Evolutionary conservation across 35 echinoderm and acorn worm species (phyloP).

Genomic region (Ophiothrix spiculata): DNA sequence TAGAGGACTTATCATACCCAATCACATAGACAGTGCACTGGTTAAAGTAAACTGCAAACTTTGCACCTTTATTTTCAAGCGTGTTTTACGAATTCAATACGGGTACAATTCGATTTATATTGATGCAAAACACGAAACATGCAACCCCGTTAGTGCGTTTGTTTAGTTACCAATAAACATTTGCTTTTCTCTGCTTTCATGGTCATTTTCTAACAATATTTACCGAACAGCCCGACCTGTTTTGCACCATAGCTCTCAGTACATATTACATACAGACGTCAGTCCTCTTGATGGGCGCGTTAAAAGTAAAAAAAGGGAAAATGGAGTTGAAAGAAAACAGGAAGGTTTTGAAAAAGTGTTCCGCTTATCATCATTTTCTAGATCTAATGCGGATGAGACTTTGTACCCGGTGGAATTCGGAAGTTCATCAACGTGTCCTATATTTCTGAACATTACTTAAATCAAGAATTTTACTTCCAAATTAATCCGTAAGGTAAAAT

Average conservation of each 20-base stretch:
- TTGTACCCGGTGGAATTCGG: slow-evolving; percentile 3
- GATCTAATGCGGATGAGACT: neutral
- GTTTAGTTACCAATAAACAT: neutral
- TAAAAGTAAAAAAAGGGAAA: neutral
- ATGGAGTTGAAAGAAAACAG: neutral
- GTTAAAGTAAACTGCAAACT: neutral
- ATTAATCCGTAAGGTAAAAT: too few species aligned
- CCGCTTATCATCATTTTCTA: neutral
- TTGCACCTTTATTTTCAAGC: neutral
- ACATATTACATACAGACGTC: neutral
- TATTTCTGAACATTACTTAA: too few species aligned
- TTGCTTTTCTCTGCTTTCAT: slow-evolving; percentile 6
- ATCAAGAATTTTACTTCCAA: too few species aligned
- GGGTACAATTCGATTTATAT: neutral
- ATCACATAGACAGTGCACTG: neutral
- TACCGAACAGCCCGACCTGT: neutral
- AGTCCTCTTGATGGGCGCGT: neutral
- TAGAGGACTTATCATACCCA: neutral
- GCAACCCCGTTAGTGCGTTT: neutral
- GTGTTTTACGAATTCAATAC: neutral
- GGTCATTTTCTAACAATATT: slow-evolving; percentile 7
- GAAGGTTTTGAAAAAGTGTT: neutral
- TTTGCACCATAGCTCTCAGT: slow-evolving; percentile 1
- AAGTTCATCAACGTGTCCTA: slow-evolving; percentile 5
- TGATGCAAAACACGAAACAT: slow-evolving; percentile 11